Evolutionary conservation across 1,140 invertebrate genomes (phyloP).

Genomic region (Nasonia vitripennis): DNA sequence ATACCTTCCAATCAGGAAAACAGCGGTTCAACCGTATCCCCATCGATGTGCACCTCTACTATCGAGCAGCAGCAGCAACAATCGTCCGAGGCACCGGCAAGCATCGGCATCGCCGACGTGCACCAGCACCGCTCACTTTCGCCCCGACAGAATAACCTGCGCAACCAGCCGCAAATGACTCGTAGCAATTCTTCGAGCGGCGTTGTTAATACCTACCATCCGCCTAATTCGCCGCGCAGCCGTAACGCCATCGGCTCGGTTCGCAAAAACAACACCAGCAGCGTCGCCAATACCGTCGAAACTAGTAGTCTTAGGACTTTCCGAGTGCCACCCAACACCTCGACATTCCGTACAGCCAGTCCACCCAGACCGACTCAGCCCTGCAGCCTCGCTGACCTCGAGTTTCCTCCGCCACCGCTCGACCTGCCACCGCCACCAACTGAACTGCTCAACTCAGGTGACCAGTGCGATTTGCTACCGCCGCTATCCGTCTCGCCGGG

Average conservation of each 20-base stretch:
- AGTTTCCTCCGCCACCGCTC: conserved; percentile 89
- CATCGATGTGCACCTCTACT: conserved; percentile 61
- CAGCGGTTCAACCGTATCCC: conserved; percentile 57
- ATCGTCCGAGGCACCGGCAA: conserved; percentile 15
- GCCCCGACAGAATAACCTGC: conserved; percentile 78
- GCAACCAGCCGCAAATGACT: conserved; percentile 87
- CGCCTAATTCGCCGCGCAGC: conserved; percentile 77
- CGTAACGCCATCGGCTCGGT: conserved; percentile 57
- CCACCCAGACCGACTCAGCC: conserved; percentile 79
- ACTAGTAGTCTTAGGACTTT: conserved; percentile 75
- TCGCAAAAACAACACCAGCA: conserved; percentile 66
- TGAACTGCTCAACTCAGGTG: conserved; percentile 75
- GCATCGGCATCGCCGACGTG: neutral
- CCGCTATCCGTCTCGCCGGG: conserved; percentile 59
- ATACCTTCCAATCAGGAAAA: conserved; percentile 75
- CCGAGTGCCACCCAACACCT: conserved; percentile 73
- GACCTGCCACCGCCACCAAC: conserved; percentile 85
- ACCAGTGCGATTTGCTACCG: conserved; percentile 68
- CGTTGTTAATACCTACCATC: conserved; percentile 80
- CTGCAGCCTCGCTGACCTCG: conserved; percentile 82
- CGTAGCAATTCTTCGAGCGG: conserved; percentile 89
- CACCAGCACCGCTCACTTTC: conserved; percentile 71
- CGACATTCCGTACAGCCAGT: conserved; percentile 76
- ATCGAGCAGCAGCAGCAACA: conserved; percentile 57
- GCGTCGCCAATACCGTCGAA: conserved; percentile 44